Evolutionary conservation across 2,113 vertebrate species (phyloP).

Genomic region (Sorex araneus): DNA sequence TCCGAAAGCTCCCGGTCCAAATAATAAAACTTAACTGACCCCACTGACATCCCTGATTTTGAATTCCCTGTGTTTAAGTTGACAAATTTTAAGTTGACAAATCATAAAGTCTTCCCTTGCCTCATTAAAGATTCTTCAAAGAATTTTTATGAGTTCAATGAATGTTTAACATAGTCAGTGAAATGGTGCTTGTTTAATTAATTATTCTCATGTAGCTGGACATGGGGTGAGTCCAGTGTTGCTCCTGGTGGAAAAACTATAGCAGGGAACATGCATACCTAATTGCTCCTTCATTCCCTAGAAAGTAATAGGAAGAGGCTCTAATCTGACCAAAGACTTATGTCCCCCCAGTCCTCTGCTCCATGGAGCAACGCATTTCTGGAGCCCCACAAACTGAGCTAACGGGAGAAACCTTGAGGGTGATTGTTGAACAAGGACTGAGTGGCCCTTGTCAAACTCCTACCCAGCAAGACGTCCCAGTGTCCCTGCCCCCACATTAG

Average conservation of each 20-base stretch:
- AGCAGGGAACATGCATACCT: background rate
- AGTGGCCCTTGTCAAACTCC: background rate
- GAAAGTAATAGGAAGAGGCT: constrained; percentile 4
- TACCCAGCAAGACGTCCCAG: background rate
- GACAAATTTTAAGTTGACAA: constrained; percentile 29
- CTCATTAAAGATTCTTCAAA: constrained; percentile 24
- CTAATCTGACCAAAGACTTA: background rate
- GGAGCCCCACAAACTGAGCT: too few relatives aligned
- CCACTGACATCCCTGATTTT: background rate
- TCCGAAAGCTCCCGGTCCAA: constrained; percentile 3
- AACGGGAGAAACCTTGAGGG: background rate
- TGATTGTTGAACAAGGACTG: background rate
- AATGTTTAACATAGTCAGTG: background rate
- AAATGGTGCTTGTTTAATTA: constrained; percentile 23
- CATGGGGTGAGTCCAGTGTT: background rate
- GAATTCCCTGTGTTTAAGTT: background rate
- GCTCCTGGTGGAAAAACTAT: background rate
- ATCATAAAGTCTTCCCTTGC: constrained; percentile 42
- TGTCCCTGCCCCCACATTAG: too few relatives aligned
- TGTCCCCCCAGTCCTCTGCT: background rate
- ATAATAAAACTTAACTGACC: background rate
- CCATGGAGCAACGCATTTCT: background rate
- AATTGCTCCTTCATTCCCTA: background rate
- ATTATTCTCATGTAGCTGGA: background rate
- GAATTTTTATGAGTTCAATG: constrained; percentile 38